Evolutionary conservation across 2,888 invertebrate genomes (phyloP), one percentile per base, ranked within the genome.

Genomic region (Ganaspis brasiliensis): DNA sequence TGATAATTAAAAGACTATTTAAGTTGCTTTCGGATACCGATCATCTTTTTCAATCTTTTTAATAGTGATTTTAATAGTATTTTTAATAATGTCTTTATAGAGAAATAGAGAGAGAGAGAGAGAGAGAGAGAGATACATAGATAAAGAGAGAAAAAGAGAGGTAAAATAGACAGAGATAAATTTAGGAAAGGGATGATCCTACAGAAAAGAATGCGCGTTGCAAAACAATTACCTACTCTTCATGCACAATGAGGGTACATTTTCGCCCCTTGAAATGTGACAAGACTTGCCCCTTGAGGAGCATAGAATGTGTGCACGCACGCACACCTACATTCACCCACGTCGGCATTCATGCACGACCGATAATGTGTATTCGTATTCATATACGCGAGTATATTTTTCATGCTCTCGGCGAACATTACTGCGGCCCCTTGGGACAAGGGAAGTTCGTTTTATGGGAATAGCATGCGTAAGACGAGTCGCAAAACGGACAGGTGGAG

Each of bases 221-320:
- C 86, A 87, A 90, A 88, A 88, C 89, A 88, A 88, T 88, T 88
- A 88, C 87, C 85, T 85, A 83, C 84, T 79, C 86, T 82, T 84
- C 79, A 76, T 81, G 82, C 81, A 80, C 83, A n/a, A 1, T 83
- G 72, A 83, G 83, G 84, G 85, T 83, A 82, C 86, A 86, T 87
- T 88, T 87, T 84, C 88, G 83, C 84, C 84, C 87, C 86, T 82
- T 80, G 67, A 80, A 83, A 86, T 82, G 83, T 82, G 82, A 82
- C 80, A 85, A 84, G 81, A 81, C 79, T 81, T 79, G 82, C 82
- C 87, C 87, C 84, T 84, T 84, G 81, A 86, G 86, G 83, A 86
- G 83, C 10, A 80, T 75, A 49, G 72, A 78, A 79, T 70, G 80
- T 67, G 57, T 57, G 14, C 2, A 31, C 35, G 59, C 67, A 78